Evolutionary conservation across 2,888 invertebrate species (phyloP).

Genomic region (Tetranychus piercei): DNA sequence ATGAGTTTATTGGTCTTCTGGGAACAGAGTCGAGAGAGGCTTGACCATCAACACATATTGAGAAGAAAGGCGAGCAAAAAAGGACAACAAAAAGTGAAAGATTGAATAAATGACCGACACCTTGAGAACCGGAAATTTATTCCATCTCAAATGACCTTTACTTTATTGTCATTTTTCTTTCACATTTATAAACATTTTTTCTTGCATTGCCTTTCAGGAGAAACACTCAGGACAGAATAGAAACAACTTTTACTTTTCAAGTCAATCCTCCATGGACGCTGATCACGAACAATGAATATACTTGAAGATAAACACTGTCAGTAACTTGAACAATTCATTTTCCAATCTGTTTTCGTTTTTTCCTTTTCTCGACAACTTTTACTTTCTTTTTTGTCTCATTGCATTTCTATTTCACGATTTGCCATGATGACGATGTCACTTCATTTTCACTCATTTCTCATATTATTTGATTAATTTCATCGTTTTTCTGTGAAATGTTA

Average conservation of each 20-base stretch:
- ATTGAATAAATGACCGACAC: not conserved
- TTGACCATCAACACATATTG: no score
- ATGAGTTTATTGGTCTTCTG: not conserved
- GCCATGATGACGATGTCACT: no score
- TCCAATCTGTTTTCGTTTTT: no score
- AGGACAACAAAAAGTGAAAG: not conserved
- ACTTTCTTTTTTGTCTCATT: no score
- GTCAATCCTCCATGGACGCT: not conserved
- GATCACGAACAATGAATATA: not conserved
- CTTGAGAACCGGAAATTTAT: not conserved
- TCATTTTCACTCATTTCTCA: no score
- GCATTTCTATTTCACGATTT: no score
- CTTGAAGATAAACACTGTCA: not conserved
- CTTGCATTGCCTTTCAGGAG: not conserved
- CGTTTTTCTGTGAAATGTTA: no score
- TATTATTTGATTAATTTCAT: no score
- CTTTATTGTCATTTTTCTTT: not conserved
- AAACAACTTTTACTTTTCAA: not conserved
- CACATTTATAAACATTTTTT: not conserved
- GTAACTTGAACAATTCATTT: no score
- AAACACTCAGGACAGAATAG: not conserved
- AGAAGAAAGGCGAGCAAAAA: no score
- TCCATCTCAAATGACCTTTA: not conserved
- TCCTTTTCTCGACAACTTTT: no score
- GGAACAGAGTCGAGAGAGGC: not conserved